These are phyloP conservation scores for Telenomus remus DNA, from an alignment of 1,140 invertebrate species.

Conservation along the genomic window DNA sequence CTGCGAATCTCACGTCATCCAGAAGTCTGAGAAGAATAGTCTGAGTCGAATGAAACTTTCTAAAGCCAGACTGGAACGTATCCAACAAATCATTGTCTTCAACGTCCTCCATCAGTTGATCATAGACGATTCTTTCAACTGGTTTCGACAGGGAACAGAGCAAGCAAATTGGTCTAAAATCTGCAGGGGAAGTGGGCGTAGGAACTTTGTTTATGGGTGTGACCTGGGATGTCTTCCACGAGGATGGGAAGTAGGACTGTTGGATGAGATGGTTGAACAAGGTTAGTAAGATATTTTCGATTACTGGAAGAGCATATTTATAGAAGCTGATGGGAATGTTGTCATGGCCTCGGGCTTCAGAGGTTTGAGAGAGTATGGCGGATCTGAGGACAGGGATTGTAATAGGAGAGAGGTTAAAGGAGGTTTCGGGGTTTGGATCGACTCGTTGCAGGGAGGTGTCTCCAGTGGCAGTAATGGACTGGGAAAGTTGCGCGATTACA, in stretches of 20 bases:
- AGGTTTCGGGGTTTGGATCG: not conserved
- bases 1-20: not conserved
- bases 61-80: not conserved
- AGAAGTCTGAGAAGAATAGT: not conserved
- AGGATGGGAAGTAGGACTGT: not conserved
- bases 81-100: not conserved
- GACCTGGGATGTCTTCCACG: not conserved
- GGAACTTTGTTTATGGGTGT: not conserved
- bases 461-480: not conserved
- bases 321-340: not conserved
- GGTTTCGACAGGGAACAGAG: not conserved
- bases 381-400: not conserved
- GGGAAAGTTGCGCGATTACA: not conserved
- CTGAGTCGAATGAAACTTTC: not conserved
- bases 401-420: not conserved
- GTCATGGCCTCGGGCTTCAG: not conserved
- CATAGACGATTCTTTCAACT: not conserved
- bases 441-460: not conserved
- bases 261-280: not conserved
- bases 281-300: not conserved
- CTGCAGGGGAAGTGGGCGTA: not conserved
- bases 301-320: not conserved
- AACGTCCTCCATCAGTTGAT: not conserved
- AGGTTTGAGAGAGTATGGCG: not conserved
- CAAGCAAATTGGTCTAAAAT: not conserved